Evolutionary conservation across 2,113 vertebrate species (phyloP).

Genomic region (Tapirus terrestris): DNA sequence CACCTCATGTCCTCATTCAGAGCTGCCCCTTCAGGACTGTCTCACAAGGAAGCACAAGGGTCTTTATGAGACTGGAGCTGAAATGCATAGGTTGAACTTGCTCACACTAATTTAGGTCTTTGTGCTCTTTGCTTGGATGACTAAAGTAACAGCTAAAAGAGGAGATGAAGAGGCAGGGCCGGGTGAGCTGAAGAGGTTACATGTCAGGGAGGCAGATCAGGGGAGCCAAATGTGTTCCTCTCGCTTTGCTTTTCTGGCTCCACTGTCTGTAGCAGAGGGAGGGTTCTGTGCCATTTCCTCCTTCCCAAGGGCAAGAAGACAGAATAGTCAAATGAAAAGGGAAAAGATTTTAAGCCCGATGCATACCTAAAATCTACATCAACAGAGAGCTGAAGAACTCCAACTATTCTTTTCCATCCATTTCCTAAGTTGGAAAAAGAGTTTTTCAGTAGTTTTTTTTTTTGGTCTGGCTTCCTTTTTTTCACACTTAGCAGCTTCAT

Average conservation of each 20-base stretch:
- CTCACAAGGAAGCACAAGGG: background rate
- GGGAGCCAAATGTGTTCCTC: background rate
- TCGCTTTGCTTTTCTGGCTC: background rate
- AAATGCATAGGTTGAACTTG: constrained; percentile 37
- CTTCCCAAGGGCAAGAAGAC: constrained; percentile 19
- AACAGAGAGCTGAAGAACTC: background rate
- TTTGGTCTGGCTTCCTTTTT: background rate
- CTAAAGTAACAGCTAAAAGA: constrained; percentile 43
- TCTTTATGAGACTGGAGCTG: background rate
- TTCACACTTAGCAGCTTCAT: background rate
- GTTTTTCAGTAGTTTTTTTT: background rate
- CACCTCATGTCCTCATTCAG: accelerated
- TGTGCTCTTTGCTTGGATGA: constrained; percentile 14
- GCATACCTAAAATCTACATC: background rate
- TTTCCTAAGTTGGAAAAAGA: background rate
- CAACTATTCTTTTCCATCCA: background rate
- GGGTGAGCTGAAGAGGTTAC: background rate
- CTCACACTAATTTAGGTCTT: constrained; percentile 52
- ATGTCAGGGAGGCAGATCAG: background rate
- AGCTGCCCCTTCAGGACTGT: background rate
- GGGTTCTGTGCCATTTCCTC: background rate
- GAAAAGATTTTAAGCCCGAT: background rate
- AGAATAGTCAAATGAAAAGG: background rate
- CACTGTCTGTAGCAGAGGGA: background rate
- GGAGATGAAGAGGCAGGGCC: background rate